Percentiles rank a stretch among this genome's conserved stretches.
phyloP scores from a whole-genome alignment of 2,797 vertebrate genomes.

The Melanogrammus aeglefinus region DNA sequence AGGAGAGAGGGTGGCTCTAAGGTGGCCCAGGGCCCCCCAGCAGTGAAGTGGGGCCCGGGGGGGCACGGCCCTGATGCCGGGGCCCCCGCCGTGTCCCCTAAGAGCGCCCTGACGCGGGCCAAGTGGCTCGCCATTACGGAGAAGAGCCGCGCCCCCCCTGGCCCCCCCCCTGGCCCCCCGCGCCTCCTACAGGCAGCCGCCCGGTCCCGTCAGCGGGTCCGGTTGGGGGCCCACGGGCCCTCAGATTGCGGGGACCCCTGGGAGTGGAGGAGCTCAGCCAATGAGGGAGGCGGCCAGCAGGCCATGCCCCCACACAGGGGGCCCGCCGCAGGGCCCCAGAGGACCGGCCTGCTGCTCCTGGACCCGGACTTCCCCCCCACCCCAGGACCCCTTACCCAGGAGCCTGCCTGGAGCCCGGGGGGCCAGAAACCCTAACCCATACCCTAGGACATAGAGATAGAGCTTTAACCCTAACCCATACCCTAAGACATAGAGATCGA shows the following conservation, averaged over 20 bases:
- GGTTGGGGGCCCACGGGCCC: conserved; percentile 73
- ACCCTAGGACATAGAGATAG: no score
- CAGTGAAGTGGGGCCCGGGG: conserved; percentile 75
- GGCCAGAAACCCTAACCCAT: not conserved
- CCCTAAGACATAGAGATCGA: no score
- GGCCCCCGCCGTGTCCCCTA: conserved; percentile 72
- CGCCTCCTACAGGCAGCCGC: conserved; percentile 92
- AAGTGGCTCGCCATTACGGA: conserved; percentile 93
- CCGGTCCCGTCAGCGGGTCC: conserved; percentile 87
- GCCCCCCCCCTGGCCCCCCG: conserved; percentile 63
- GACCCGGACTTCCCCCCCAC: conserved; percentile 43
- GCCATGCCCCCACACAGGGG: conserved; percentile 59
- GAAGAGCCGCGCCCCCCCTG: conserved; percentile 70
- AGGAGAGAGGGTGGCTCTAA: conserved; percentile 61
- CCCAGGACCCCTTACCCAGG: not conserved
- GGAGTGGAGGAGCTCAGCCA: conserved; percentile 75
- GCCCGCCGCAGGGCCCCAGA: conserved; percentile 74
- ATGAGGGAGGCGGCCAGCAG: conserved; percentile 53
- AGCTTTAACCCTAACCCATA: no score
- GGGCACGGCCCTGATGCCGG: conserved; percentile 78
- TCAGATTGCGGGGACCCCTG: conserved; percentile 63
- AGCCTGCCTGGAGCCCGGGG: not conserved
- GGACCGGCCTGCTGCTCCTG: conserved; percentile 65
- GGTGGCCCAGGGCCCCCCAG: conserved; percentile 55
- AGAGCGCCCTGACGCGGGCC: conserved; percentile 81